phyloP scores from a whole-genome alignment of 2,888 invertebrate species.

The Chalcis sispes region DNA sequence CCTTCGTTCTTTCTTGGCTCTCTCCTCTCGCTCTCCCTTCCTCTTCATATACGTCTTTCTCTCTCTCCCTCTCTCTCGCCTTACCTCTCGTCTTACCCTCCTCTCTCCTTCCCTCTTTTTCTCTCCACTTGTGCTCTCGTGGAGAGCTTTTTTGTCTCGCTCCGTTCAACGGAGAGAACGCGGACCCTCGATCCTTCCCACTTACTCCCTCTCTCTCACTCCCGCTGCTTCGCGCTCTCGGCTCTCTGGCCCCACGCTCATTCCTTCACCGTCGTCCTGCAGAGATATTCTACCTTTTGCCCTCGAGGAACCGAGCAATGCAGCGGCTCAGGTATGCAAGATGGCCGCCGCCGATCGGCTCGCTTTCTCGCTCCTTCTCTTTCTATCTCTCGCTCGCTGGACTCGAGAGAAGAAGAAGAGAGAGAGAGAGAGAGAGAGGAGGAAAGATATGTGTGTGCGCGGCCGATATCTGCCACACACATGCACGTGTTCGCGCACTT shows the following conservation, averaged over 20 bases:
- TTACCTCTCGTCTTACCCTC: background rate
- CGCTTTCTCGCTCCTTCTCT: slow-evolving; percentile 20
- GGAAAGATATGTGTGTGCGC: slow-evolving; percentile 19
- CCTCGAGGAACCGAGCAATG: slow-evolving; percentile 75
- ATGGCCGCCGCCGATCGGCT: slow-evolving; percentile 72
- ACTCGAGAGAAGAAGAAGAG: slow-evolving; percentile 30
- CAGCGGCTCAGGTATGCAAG: slow-evolving; percentile 77
- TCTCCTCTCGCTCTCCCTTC: slow-evolving; percentile 38
- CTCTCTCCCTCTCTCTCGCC: slow-evolving; percentile 32
- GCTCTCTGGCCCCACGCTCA: slow-evolving; percentile 63
- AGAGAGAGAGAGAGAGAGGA: slow-evolving; percentile 32
- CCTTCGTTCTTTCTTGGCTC: slow-evolving; percentile 44
- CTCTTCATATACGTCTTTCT: too few relatives aligned
- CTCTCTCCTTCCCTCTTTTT: slow-evolving; percentile 24
- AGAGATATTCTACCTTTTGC: slow-evolving; percentile 76
- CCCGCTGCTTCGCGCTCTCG: slow-evolving; percentile 50
- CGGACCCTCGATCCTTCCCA: slow-evolving; percentile 42
- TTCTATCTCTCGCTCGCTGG: background rate
- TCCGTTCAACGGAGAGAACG: slow-evolving; percentile 22
- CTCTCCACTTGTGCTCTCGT: slow-evolving; percentile 41
- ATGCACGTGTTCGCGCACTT: slow-evolving; percentile 3
- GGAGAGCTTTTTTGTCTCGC: slow-evolving; percentile 47
- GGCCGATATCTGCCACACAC: background rate
- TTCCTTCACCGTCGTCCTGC: slow-evolving; percentile 67
- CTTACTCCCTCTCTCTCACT: slow-evolving; percentile 40